Conservation (phyloP, 2,113 vertebrate species). For the Syrmaticus mikado region DNA sequence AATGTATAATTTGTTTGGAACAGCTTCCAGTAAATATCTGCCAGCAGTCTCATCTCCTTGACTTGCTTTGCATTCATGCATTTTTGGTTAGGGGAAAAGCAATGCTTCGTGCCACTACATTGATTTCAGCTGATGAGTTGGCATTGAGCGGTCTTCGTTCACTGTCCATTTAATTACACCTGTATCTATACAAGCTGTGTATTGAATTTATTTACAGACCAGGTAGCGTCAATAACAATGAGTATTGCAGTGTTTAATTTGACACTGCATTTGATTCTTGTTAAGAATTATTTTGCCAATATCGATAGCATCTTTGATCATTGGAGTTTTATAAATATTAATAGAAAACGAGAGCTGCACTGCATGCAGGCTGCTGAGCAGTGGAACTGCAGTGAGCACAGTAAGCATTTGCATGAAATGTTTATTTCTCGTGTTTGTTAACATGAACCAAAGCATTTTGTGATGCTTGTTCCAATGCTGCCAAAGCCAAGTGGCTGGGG, state of each 20-base stretch:
- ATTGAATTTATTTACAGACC: neutral
- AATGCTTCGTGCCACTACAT: neutral
- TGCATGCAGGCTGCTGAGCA: accelerated
- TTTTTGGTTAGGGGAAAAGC: neutral
- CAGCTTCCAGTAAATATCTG: neutral
- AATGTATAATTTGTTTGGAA: neutral
- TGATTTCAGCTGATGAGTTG: neutral
- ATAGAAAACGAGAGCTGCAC: neutral
- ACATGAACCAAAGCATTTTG: neutral
- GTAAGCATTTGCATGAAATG: neutral
- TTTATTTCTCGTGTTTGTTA: neutral
- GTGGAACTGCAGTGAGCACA: neutral
- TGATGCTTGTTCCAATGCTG: neutral
- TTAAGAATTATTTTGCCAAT: neutral
- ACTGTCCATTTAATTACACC: neutral
- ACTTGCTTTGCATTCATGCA: neutral
- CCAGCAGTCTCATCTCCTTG: neutral
- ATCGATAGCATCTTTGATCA: neutral
- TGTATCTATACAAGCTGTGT: neutral
- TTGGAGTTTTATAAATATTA: neutral
- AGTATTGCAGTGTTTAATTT: neutral
- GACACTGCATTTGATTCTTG: neutral
- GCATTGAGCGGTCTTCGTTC: neutral
- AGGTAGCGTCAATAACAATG: neutral
- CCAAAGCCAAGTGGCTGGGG: neutral